Evolutionary conservation across 2,113 vertebrate genomes (phyloP).

Genomic region (Aleadryas rufinucha): DNA sequence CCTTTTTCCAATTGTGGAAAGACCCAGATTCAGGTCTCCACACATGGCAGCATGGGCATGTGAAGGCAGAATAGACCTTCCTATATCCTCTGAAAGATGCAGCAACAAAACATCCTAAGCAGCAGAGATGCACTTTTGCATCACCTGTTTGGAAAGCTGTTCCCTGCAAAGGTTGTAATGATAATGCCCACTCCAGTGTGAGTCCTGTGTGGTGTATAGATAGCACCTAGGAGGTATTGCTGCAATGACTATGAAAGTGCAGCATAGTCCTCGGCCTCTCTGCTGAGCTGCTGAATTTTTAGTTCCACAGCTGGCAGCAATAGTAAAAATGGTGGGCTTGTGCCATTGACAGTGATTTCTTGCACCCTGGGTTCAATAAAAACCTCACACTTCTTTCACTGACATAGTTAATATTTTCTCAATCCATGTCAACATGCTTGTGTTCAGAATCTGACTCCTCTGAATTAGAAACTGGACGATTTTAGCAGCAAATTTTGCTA

Average conservation of each 20-base stretch:
- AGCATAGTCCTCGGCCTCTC: background rate
- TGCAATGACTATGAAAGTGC: background rate
- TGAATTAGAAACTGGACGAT: background rate
- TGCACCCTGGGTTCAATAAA: background rate
- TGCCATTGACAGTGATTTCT: background rate
- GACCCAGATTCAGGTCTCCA: background rate
- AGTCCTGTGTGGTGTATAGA: background rate
- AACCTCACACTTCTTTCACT: background rate
- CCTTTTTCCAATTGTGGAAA: background rate
- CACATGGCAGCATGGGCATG: background rate
- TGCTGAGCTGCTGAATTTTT: background rate
- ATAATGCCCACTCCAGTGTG: background rate
- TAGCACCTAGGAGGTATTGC: background rate
- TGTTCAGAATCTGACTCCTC: background rate
- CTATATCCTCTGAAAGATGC: background rate
- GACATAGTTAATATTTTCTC: background rate
- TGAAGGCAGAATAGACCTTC: background rate
- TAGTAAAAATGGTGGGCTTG: background rate
- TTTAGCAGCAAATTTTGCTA: background rate
- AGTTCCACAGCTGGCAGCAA: background rate
- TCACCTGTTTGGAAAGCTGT: background rate
- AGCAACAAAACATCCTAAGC: background rate
- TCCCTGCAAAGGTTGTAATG: background rate
- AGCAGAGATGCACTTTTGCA: background rate
- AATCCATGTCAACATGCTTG: rapidly evolving